Evolutionary conservation across 2,888 invertebrate genomes (phyloP).

Genomic region (Drosophila anceps): DNA sequence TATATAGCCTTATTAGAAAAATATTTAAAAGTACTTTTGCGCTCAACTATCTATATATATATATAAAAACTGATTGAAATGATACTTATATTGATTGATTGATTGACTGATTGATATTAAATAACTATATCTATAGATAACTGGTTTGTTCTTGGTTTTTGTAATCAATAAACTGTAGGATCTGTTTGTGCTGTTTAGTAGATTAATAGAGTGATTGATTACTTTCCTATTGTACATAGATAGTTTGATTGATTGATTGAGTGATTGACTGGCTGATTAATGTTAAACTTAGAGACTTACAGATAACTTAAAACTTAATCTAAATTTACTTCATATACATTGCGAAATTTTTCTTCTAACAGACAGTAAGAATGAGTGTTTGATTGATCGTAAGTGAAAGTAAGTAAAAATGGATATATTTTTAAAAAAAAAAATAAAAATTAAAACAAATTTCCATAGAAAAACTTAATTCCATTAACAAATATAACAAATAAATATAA

Average conservation of each 20-base stretch:
- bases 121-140: no score
- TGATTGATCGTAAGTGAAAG: not conserved
- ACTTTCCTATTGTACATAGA: no score
- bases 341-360: no score
- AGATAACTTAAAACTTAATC: no score
- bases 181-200: not conserved
- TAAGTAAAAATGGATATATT: not conserved
- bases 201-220: no score
- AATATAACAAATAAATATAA: no score
- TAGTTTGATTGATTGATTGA: not conserved
- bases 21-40: not conserved
- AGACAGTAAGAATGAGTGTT: not conserved
- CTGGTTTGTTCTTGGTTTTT: no score
- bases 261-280: no score
- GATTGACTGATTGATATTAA: not conserved
- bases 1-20: not conserved
- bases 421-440: not conserved
- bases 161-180: no score
- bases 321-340: no score
- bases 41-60: not conserved
- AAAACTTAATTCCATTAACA: not conserved
- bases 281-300: no score
- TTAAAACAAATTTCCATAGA: not conserved
- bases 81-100: not conserved
- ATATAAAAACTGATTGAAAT: not conserved